Conservation (phyloP, 1,140 invertebrate genomes). For the Pseudomyrmex dendroicus region DNA sequence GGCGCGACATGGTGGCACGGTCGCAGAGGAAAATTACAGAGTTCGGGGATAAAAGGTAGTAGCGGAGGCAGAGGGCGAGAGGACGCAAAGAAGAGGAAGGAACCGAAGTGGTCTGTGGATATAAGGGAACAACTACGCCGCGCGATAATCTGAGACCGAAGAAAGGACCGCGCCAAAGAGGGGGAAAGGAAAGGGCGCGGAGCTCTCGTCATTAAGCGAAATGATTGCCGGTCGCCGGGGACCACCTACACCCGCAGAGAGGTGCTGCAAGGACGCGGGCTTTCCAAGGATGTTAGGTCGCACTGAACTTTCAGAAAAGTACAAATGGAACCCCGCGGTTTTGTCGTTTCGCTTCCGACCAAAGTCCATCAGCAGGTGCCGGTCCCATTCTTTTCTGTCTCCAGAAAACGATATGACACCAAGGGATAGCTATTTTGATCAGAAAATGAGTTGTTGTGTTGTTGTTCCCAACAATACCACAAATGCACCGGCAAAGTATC, state of each 20-base stretch:
- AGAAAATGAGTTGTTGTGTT: slow-evolving; percentile 36
- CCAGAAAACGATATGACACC: neutral
- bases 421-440: neutral
- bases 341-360: slow-evolving; percentile 67
- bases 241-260: slow-evolving; percentile 76
- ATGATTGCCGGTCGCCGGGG: slow-evolving; percentile 76
- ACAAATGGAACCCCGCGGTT: slow-evolving; percentile 62
- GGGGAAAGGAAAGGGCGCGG: slow-evolving; percentile 57
- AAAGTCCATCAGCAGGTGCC: slow-evolving; percentile 56
- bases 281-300: slow-evolving; percentile 44
- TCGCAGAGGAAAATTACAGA: slow-evolving; percentile 79
- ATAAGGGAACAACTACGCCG: slow-evolving; percentile 47
- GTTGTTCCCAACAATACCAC: slow-evolving; percentile 1
- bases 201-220: slow-evolving; percentile 79
- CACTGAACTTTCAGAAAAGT: slow-evolving; percentile 52
- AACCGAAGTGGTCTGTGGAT: slow-evolving; percentile 63
- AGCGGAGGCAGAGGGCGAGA: slow-evolving; percentile 51
- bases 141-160: slow-evolving; percentile 74
- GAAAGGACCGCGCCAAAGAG: slow-evolving; percentile 50
- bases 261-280: slow-evolving; percentile 60
- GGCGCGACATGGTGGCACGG: slow-evolving; percentile 73
- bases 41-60: slow-evolving; percentile 67
- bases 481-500: slow-evolving; percentile 1
- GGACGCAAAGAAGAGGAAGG: slow-evolving; percentile 70
- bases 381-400: neutral